Evolutionary conservation across 2,797 vertebrate genomes (phyloP).

Genomic region (Periophthalmus magnuspinnatus): DNA sequence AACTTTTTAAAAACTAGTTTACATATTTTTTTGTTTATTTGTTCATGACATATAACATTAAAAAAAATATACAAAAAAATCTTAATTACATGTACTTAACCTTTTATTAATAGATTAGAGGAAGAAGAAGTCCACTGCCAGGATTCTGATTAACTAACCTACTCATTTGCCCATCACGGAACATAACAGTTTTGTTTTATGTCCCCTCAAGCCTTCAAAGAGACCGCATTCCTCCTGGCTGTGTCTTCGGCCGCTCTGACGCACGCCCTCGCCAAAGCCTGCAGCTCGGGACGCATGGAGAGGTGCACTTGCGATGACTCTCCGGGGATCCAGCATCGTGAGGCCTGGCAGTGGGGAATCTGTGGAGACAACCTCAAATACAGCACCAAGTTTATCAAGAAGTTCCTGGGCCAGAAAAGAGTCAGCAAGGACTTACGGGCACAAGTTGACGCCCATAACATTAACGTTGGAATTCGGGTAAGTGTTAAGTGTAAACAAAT

Average conservation of each 20-base stretch:
- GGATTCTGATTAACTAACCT: background rate
- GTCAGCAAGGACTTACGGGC: slow-evolving; percentile 94
- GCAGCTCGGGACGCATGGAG: slow-evolving; percentile 97
- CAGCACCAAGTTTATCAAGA: slow-evolving; percentile 95
- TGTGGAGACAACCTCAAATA: slow-evolving; percentile 98
- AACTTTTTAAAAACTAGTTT: background rate
- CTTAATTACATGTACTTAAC: background rate
- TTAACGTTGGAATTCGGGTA: slow-evolving; percentile 94
- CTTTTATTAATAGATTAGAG: background rate
- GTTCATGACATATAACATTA: background rate
- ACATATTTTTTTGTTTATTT: background rate
- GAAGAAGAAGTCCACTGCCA: background rate
- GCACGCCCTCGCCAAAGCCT: slow-evolving; percentile 92
- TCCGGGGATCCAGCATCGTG: slow-evolving; percentile 91
- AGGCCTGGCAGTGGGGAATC: slow-evolving; percentile 98
- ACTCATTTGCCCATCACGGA: background rate
- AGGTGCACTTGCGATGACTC: slow-evolving; percentile 97
- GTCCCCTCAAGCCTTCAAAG: slow-evolving; percentile 88
- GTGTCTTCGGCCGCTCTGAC: slow-evolving; percentile 92
- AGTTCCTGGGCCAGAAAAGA: slow-evolving; percentile 92
- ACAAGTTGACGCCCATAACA: slow-evolving; percentile 92
- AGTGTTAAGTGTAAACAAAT: slow-evolving; percentile 48
- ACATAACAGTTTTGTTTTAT: background rate
- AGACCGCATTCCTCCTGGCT: slow-evolving; percentile 93
- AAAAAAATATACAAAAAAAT: background rate